A percentile compares a stretch with the other conserved stretches of the same genome.
Evolutionary conservation across 1,140 invertebrate genomes (phyloP).

Genomic region (Leptoteleia sp.): DNA sequence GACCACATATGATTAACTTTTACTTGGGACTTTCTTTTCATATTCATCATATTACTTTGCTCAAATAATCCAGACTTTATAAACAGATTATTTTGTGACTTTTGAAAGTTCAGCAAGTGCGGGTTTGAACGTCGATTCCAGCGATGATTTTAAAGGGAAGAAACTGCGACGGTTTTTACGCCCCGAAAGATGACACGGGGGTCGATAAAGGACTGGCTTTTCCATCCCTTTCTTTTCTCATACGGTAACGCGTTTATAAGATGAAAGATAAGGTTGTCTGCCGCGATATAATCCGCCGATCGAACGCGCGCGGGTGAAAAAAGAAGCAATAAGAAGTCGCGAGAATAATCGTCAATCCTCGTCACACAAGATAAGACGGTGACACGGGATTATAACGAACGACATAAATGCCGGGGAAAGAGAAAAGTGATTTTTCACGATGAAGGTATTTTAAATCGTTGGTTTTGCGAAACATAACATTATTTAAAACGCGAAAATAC

Average conservation of each 20-base stretch:
- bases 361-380: constrained; percentile 55
- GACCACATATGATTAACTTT: no score
- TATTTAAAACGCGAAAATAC: constrained; percentile 1
- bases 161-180: constrained; percentile 28
- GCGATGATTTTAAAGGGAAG: constrained; percentile 25
- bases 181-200: constrained; percentile 33
- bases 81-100: no score
- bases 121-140: constrained; percentile 14
- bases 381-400: constrained; percentile 54
- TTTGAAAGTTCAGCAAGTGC: no score
- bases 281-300: constrained; percentile 64
- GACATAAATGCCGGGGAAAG: constrained; percentile 39
- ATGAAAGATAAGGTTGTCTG: constrained; percentile 65
- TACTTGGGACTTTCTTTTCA: no score
- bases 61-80: no score
- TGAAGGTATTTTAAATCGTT: constrained; percentile 10
- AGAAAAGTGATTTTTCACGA: constrained; percentile 50
- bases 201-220: constrained; percentile 57
- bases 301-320: constrained; percentile 30
- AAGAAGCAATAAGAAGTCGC: constrained; percentile 47
- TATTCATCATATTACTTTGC: no score
- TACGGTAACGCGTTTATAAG: constrained; percentile 63
- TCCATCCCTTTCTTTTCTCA: constrained; percentile 49
- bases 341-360: constrained; percentile 65
- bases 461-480: background rate